Conservation (phyloP, 92 coral and sea anemone species). For the Epizoanthus ramosus region DNA sequence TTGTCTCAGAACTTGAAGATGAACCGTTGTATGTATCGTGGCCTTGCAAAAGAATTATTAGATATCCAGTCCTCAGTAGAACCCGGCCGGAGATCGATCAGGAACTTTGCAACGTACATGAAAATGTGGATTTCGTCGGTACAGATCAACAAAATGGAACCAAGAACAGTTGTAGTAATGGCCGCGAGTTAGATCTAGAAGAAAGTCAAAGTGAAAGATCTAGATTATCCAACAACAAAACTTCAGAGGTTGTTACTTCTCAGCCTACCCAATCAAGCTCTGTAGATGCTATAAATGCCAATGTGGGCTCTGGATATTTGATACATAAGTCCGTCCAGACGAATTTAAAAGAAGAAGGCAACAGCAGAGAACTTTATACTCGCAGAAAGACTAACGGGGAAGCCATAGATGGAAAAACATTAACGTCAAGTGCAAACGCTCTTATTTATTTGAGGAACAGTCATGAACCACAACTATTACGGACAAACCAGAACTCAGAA, state of each 20-base stretch:
- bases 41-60: not conserved
- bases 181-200: too few relatives aligned
- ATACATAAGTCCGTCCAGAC: not conserved
- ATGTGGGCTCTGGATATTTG: not conserved
- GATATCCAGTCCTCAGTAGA: constrained; percentile 17
- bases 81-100: not conserved
- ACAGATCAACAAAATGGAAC: not conserved
- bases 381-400: not conserved
- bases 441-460: not conserved
- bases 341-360: not conserved
- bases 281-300: not conserved
- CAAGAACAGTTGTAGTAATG: not conserved
- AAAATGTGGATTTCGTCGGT: not conserved
- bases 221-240: not conserved
- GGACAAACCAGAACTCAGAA: not conserved
- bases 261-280: not conserved
- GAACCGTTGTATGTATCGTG: constrained; percentile 20
- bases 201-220: too few relatives aligned
- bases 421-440: not conserved
- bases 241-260: not conserved
- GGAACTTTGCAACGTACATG: not conserved
- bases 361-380: not conserved
- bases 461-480: not conserved
- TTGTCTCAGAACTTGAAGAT: constrained; percentile 63
- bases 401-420: not conserved